Evolutionary conservation across 2,113 vertebrate genomes (phyloP), one percentile per base, ranked within the genome.

Genomic region (Silurus meridionalis): DNA sequence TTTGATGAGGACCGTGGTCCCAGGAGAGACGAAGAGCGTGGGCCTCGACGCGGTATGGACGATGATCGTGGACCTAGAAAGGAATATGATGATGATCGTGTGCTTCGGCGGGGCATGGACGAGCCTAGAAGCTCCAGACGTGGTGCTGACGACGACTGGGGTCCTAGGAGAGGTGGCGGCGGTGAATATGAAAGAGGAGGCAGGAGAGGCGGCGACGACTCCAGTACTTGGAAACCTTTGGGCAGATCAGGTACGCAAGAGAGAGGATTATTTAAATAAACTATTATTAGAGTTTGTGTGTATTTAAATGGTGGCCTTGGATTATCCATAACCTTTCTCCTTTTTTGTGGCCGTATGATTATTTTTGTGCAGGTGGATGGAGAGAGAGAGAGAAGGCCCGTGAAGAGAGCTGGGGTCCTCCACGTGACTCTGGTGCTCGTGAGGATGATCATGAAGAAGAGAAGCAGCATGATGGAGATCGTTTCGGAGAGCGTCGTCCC

Each of bases 361-460:
- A 60, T 19, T 46, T 21, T 5, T 2, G 1, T 61, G 0, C 37
- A 97, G 97, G 97, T 82, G 98, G 98, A 1, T 99, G 98, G 98
- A 96, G 98, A 92, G 98, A 99, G 87, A 93, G 98, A 23, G 98
- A 99, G 89, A 99, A 98, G 89, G 98, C 98, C 78, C 95, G 98
- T 25, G 98, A 99, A 90, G 98, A 99, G 69, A 99, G 98, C 93
- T 99, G 98, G 98, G 97, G 96, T 15, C 98, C 98, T 84, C 98
- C 98, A 0, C 95, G 96, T 55, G 95, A 95, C 13, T 92, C 94
- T 0, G 88, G 90, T 74, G 85, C 86, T 6, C 87, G 92, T 0
- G 96, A 95, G 0, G 95, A 88, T 81, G 96, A 97, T 5, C 96
- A 95, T 14, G 95, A 94, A 0, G 87, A 84, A 86, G 94, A 96